phyloP scores from a whole-genome alignment of 2,113 vertebrate species.

The Naja naja region DNA sequence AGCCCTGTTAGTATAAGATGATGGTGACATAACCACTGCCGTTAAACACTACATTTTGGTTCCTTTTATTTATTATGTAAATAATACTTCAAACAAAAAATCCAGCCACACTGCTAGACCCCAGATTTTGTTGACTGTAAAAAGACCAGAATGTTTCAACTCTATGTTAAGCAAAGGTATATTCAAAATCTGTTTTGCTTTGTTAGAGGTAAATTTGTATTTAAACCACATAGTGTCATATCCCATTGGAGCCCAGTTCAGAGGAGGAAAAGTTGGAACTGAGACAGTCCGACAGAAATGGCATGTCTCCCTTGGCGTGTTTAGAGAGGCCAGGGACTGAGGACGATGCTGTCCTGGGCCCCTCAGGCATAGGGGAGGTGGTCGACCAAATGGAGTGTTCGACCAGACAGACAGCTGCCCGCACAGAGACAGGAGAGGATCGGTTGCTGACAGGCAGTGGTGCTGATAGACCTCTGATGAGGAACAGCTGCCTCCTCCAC shows the following conservation, averaged over 20 bases:
- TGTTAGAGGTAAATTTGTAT: not conserved
- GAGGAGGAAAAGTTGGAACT: not conserved
- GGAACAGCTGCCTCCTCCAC: too few relatives aligned
- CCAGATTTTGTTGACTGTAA: not conserved
- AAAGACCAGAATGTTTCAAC: fast-evolving
- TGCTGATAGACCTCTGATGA: too few relatives aligned
- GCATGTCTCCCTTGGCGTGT: not conserved
- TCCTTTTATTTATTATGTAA: slow-evolving; percentile 95
- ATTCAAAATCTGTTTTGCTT: not conserved
- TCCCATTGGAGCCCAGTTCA: not conserved
- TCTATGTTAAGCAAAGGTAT: not conserved
- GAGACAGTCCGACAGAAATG: not conserved
- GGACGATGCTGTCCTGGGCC: not conserved
- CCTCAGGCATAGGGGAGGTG: not conserved
- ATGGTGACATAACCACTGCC: slow-evolving; percentile 91
- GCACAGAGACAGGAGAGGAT: too few relatives aligned
- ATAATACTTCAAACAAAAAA: slow-evolving; percentile 79
- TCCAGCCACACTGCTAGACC: slow-evolving; percentile 57
- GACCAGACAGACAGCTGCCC: too few relatives aligned
- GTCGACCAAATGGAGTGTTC: not conserved
- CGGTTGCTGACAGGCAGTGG: too few relatives aligned
- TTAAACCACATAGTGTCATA: not conserved
- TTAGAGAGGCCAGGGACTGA: not conserved
- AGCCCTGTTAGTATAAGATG: slow-evolving; percentile 83
- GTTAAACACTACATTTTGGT: slow-evolving; percentile 98